These are phyloP conservation scores for Sitobion miscanthi DNA, from an alignment of 1,140 invertebrate species.

Conservation along the genomic window DNA sequence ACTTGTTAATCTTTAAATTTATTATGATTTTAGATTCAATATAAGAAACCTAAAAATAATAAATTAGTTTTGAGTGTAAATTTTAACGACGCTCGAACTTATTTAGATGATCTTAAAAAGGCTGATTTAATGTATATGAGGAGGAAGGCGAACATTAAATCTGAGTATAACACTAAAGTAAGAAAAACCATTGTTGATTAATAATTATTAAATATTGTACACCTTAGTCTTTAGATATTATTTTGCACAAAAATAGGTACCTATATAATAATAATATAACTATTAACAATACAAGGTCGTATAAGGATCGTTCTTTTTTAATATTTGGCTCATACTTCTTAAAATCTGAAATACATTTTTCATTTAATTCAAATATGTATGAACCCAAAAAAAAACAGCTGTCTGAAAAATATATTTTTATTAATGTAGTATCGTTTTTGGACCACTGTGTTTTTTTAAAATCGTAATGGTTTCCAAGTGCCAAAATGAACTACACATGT, in stretches of 20 bases:
- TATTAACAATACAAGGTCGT: no score
- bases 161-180: not conserved
- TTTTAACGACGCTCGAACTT: not conserved
- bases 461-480: no score
- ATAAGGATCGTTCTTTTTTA: not conserved
- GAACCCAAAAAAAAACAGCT: no score
- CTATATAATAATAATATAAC: no score
- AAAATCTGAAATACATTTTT: not conserved
- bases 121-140: not conserved
- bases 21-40: not conserved
- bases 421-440: no score
- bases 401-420: no score
- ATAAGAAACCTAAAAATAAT: not conserved
- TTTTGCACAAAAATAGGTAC: no score
- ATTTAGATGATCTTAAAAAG: not conserved
- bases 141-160: not conserved
- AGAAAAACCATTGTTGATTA: not conserved
- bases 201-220: not conserved
- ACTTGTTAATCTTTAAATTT: not conserved
- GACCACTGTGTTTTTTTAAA: no score
- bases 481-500: no score
- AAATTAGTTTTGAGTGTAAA: not conserved
- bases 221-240: no score
- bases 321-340: no score
- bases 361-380: not conserved